Evolutionary conservation across 2,888 invertebrate genomes (phyloP).

Genomic region (Leuctra nigra): DNA sequence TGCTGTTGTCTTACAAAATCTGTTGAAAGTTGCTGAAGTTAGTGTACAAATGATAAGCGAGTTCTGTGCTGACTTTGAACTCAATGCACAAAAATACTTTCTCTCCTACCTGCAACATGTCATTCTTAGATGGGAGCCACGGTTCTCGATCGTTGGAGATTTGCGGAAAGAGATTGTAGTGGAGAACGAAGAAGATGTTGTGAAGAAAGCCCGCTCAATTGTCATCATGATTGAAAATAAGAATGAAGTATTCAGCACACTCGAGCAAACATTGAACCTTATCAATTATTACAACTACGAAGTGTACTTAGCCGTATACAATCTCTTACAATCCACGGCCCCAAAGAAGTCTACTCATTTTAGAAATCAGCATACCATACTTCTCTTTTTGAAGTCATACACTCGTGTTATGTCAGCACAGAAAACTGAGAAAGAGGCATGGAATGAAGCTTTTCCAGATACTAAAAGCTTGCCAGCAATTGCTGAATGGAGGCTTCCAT

Average conservation of each 20-base stretch:
- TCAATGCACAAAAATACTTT: conserved; percentile 39
- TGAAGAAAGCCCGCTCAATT: conserved; percentile 24
- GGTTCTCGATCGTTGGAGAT: conserved; percentile 34
- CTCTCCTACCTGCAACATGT: conserved; percentile 38
- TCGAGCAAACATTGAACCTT: conserved; percentile 31
- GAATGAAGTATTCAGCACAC: background rate
- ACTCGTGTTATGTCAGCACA: conserved; percentile 38
- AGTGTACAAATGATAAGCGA: conserved; percentile 36
- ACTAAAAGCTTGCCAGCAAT: conserved; percentile 42
- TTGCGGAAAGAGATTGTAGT: conserved; percentile 33
- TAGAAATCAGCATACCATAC: background rate
- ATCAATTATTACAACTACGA: conserved; percentile 49
- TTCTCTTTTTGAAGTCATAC: conserved; percentile 35
- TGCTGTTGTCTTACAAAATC: background rate
- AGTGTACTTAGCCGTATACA: conserved; percentile 43
- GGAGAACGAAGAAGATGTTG: conserved; percentile 32
- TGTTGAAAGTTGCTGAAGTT: background rate
- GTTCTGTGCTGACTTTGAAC: conserved; percentile 42
- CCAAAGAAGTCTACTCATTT: conserved; percentile 19
- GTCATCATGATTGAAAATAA: background rate
- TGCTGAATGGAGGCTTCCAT: conserved; percentile 46
- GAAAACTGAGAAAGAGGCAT: conserved; percentile 43
- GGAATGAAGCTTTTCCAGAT: conserved; percentile 41
- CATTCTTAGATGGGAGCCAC: conserved; percentile 43
- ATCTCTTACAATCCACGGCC: conserved; percentile 35